phyloP scores from a whole-genome alignment of 2,113 vertebrate genomes.

The Chinchilla lanigera region DNA sequence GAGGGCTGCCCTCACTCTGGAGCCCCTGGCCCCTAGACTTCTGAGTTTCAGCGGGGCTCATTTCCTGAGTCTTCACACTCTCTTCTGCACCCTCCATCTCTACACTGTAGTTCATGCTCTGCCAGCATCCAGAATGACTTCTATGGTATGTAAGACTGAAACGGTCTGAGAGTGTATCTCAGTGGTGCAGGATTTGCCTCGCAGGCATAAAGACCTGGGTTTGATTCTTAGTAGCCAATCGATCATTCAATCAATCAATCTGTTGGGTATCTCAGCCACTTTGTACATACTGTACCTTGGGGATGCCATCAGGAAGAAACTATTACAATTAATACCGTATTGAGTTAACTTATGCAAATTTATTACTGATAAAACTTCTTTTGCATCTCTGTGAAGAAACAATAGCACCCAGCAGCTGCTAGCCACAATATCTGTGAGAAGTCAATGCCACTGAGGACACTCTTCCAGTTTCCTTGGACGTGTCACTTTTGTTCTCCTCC shows the following conservation, averaged over 20 bases:
- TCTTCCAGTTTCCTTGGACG: background rate
- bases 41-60: background rate
- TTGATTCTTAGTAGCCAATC: background rate
- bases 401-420: background rate
- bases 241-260: background rate
- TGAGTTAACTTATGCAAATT: background rate
- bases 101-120: background rate
- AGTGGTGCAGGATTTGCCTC: background rate
- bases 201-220: background rate
- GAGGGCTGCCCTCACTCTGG: background rate
- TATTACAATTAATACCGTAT: slow-evolving; percentile 24
- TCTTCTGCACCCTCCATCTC: background rate
- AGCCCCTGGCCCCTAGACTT: background rate
- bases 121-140: background rate
- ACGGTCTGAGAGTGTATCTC: background rate
- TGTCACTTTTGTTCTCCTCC: background rate
- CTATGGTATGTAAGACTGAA: background rate
- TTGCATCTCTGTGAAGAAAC: slow-evolving; percentile 36
- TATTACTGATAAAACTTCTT: slow-evolving; percentile 24
- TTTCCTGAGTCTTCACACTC: background rate
- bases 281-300: background rate
- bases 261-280: background rate
- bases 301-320: background rate
- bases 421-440: background rate
- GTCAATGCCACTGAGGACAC: background rate